These are phyloP conservation scores for Flexamia atlantica DNA, from an alignment of 2,888 invertebrate genomes.

Conservation along the genomic window DNA sequence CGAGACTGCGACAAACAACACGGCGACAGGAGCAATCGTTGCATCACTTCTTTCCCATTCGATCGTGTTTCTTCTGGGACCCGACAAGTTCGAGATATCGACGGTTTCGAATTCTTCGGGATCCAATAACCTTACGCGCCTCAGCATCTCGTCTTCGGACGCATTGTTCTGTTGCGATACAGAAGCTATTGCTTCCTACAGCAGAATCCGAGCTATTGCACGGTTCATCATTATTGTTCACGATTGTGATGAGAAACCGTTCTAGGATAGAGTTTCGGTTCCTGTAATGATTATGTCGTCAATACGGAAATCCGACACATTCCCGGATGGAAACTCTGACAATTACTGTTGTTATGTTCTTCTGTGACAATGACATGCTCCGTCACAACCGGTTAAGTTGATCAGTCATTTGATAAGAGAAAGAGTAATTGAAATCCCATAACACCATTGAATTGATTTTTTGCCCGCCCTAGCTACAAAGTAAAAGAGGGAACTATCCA, in stretches of 20 bases:
- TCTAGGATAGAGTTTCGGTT: background rate
- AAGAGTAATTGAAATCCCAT: too few species aligned
- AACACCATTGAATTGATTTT: too few species aligned
- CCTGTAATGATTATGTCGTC: background rate
- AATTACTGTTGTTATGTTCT: too few species aligned
- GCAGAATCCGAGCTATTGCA: background rate
- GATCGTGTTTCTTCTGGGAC: background rate
- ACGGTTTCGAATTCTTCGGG: background rate
- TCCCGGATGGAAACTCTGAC: too few species aligned
- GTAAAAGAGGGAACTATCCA: too few species aligned
- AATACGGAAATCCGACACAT: background rate
- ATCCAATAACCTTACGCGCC: background rate
- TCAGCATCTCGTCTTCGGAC: background rate
- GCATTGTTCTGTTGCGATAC: constrained; percentile 14
- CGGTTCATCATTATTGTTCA: background rate
- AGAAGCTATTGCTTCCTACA: background rate
- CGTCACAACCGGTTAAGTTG: too few species aligned
- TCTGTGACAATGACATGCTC: too few species aligned
- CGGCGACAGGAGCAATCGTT: background rate
- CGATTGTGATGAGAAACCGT: background rate
- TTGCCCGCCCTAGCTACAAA: too few species aligned
- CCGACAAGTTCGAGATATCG: background rate
- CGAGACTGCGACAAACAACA: too few species aligned
- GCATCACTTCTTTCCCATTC: background rate
- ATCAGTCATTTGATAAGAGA: too few species aligned